phyloP scores from a whole-genome alignment of 2,797 vertebrate species.

The Poecilia velifera region DNA sequence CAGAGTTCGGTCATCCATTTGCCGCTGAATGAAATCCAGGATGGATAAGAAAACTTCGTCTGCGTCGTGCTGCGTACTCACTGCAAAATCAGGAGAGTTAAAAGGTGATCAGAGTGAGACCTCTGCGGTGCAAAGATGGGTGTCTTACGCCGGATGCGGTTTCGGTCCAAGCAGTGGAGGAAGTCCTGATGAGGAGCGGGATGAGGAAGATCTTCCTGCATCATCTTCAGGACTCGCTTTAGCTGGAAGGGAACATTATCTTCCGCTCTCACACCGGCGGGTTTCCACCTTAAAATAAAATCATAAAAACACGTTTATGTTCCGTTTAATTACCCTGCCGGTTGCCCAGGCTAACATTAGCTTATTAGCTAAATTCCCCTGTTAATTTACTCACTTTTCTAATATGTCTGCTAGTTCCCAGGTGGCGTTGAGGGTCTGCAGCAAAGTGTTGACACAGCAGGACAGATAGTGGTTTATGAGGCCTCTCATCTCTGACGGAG shows the following conservation, averaged over 20 bases:
- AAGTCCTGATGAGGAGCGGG: slow-evolving; percentile 56
- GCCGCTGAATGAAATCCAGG: slow-evolving; percentile 69
- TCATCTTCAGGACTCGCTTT: slow-evolving; percentile 59
- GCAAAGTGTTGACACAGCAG: slow-evolving; percentile 79
- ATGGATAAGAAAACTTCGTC: slow-evolving; percentile 81
- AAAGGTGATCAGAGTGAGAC: neutral
- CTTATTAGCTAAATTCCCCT: too few relatives aligned
- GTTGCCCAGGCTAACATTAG: neutral
- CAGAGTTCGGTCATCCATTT: slow-evolving; percentile 70
- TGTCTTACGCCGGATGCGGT: slow-evolving; percentile 66
- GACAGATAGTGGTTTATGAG: slow-evolving; percentile 72
- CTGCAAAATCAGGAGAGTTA: slow-evolving; percentile 55
- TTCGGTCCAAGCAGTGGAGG: slow-evolving; percentile 73
- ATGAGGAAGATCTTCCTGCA: slow-evolving; percentile 48
- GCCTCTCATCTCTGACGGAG: slow-evolving; percentile 66
- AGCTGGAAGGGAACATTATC: slow-evolving; percentile 59
- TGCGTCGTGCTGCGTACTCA: slow-evolving; percentile 73
- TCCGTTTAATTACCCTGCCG: neutral
- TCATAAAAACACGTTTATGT: neutral
- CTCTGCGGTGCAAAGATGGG: neutral
- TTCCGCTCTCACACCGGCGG: neutral
- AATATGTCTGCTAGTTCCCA: slow-evolving; percentile 71
- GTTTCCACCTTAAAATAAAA: slow-evolving; percentile 67
- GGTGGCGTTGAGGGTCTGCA: slow-evolving; percentile 80
- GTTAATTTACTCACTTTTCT: slow-evolving; percentile 55